phyloP scores from a whole-genome alignment of 2,113 vertebrate species.

The Paradoxurus hermaphroditus region DNA sequence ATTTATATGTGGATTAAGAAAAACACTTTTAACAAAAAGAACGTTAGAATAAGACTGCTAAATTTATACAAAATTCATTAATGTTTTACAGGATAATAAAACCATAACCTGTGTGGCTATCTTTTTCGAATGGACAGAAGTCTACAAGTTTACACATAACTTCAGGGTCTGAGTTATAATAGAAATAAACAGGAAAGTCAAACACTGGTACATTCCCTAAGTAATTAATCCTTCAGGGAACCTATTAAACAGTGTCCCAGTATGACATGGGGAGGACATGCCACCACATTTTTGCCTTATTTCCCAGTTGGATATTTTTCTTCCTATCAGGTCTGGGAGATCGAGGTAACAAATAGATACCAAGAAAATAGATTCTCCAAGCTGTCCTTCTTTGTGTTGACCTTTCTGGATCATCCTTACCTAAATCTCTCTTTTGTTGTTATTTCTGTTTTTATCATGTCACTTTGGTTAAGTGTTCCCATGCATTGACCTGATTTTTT shows the following conservation, averaged over 20 bases:
- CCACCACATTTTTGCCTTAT: neutral
- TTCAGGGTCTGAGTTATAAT: neutral
- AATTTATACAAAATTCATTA: neutral
- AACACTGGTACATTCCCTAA: neutral
- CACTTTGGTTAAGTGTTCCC: neutral
- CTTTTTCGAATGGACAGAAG: neutral
- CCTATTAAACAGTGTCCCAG: neutral
- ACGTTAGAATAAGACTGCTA: neutral
- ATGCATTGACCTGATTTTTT: neutral
- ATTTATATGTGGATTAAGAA: neutral
- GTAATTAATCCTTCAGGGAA: neutral
- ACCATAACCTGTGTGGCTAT: too few species aligned
- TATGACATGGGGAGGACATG: neutral
- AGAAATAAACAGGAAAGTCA: neutral
- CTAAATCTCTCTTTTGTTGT: neutral
- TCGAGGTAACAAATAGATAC: neutral
- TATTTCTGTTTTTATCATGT: neutral
- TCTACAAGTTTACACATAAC: neutral
- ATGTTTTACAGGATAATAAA: neutral
- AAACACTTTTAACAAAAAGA: neutral
- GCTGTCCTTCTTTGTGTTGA: neutral
- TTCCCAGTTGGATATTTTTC: neutral
- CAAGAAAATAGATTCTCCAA: neutral
- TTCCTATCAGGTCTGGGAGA: neutral
- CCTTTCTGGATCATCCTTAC: neutral